Conservation (phyloP, 2,797 vertebrate species). For the Valencia hispanica region DNA sequence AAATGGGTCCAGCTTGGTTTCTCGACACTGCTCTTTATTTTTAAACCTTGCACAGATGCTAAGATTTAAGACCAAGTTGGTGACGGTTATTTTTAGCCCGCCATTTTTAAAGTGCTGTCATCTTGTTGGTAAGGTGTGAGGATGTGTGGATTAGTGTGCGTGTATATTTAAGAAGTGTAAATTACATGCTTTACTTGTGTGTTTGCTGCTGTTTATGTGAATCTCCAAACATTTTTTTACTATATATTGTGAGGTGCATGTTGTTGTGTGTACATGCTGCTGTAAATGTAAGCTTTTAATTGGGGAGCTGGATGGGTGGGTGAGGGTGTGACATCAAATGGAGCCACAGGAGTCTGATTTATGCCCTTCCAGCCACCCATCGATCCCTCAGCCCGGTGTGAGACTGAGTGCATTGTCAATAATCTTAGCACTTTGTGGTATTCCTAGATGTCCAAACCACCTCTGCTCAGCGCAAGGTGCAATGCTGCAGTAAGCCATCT, state of each 20-base stretch:
- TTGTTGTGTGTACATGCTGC: conserved; percentile 25
- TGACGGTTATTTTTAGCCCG: conserved; percentile 88
- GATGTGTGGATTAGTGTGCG: conserved; percentile 24
- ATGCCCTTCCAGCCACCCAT: conserved; percentile 74
- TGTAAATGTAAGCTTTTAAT: conserved; percentile 53
- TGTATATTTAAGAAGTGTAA: conserved; percentile 30
- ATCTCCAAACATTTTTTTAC: conserved; percentile 1
- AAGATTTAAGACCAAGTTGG: conserved; percentile 88
- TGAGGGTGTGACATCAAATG: conserved; percentile 67
- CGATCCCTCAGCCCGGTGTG: conserved; percentile 66
- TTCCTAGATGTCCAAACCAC: conserved; percentile 76
- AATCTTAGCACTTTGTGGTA: conserved; percentile 79
- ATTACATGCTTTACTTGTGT: conserved; percentile 43
- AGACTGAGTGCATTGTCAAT: conserved; percentile 81
- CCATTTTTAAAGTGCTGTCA: conserved; percentile 81
- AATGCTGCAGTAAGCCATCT: conserved; percentile 73
- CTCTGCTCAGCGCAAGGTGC: conserved; percentile 51
- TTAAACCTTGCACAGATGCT: conserved; percentile 84
- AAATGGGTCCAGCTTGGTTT: conserved; percentile 80
- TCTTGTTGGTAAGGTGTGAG: conserved; percentile 69
- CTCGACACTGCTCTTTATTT: conserved; percentile 84
- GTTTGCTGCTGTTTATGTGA: conserved; percentile 34
- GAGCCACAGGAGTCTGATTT: conserved; percentile 75
- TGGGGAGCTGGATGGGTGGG: conserved; percentile 60
- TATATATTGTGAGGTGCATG: conserved; percentile 27